phyloP scores from a whole-genome alignment of 1,140 invertebrate species.

The Eriocheir sinensis region DNA sequence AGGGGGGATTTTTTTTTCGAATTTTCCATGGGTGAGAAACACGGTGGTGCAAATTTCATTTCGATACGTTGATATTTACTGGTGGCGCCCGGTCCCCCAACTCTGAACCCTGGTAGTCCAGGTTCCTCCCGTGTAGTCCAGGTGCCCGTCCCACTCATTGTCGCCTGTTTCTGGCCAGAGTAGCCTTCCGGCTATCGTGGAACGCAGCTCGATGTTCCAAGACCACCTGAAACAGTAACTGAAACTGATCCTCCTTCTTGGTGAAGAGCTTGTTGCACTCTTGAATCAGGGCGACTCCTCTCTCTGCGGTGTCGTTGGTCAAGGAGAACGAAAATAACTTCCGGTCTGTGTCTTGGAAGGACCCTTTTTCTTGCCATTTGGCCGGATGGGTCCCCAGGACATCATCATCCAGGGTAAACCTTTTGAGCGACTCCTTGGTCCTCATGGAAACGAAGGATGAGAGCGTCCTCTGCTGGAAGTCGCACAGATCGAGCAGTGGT shows the following conservation, averaged over 20 bases:
- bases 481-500: neutral
- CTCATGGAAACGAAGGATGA: neutral
- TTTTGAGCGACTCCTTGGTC: neutral
- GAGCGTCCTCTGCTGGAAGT: neutral
- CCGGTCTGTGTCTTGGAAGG: too few species aligned
- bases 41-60: neutral
- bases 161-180: neutral
- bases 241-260: constrained; percentile 23
- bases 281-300: constrained; percentile 34
- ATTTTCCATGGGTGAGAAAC: neutral
- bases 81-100: neutral
- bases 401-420: too few species aligned
- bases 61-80: neutral
- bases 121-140: neutral
- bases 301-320: neutral
- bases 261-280: neutral
- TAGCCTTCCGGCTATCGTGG: neutral
- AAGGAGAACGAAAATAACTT: too few species aligned
- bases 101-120: neutral
- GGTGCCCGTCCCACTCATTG: neutral
- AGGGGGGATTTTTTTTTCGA: neutral
- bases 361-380: too few species aligned
- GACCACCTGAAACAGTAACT: neutral
- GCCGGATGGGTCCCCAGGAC: too few species aligned
- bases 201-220: neutral